Base-by-base conservation (phyloP, 2,797 vertebrate genomes). In the Myotis myotis region DNA sequence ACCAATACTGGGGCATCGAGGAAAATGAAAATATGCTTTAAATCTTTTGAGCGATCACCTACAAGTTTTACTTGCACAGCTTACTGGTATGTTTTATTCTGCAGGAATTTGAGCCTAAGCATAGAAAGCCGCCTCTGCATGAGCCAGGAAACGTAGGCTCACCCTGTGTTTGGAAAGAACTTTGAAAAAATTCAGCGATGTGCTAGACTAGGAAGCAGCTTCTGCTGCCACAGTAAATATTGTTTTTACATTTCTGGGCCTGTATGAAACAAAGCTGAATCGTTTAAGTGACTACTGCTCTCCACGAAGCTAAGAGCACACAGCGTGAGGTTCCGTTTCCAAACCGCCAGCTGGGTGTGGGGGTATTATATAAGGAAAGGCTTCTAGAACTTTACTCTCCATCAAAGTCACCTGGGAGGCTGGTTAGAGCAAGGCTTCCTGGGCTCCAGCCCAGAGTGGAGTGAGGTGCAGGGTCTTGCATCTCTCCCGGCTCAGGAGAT, bases 181-280 rank as follows among this genome's bases (percentile, higher is more conserved):
- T 70, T 44, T 28, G 53, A 60, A 89, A 89, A 91, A 82, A 91
- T 47, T 62, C 57, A 81, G 66, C 76, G 49, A 94, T 44, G 83
- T 93, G 96, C 94, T 87, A 95, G 83, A 93, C 94, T 8, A 91
- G 94, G 80, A 93, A 88, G 86, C 62, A 66, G 95, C 71, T 95
- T 95, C 84, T 91, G 76, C 68, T 89, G 70, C 84, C 8, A 15
- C 76, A 33, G 84, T 80, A 95, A 96, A 96, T 95, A 91, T 80
- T 96, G 87, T 64, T 92, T 62, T 95, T 68, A 72, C 89, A 74
- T 70, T 87, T 84, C 76, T 84, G 71, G 79, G 66, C 44, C 72
- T 78, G 28, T 4, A 41, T 10, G 76, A 93, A 91, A 89, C 87
- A 78, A 68, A 53, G 75, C 15, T 33, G 66, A 44, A 38, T 51